Percentiles rank a stretch among this genome's conserved stretches.
These are phyloP conservation scores for Meta bourneti DNA, from an alignment of 2,888 invertebrate genomes.

Conservation along the genomic window DNA sequence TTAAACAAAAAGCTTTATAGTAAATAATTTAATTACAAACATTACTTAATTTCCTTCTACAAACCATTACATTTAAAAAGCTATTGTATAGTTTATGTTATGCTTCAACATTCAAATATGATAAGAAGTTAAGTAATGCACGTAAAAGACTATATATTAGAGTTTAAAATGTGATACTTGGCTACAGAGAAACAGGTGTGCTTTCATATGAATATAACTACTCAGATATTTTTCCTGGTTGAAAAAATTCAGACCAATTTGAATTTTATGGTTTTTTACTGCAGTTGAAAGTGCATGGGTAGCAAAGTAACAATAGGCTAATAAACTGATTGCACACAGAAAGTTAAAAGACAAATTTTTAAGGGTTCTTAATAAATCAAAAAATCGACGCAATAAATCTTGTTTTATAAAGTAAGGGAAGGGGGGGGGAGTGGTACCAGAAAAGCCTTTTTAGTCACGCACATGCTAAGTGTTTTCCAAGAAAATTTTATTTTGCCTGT, in stretches of 20 bases:
- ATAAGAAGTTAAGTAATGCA: too few species aligned
- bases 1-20: too few species aligned
- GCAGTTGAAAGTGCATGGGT: neutral
- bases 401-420: slow-evolving; percentile 32
- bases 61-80: too few species aligned
- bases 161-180: too few species aligned
- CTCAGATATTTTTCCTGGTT: too few species aligned
- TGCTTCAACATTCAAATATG: too few species aligned
- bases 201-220: too few species aligned
- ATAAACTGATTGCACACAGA: slow-evolving; percentile 25
- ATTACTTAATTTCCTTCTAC: too few species aligned
- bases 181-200: too few species aligned
- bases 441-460: slow-evolving; percentile 16
- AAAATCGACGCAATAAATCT: slow-evolving; percentile 23
- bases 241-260: neutral
- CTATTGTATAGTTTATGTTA: too few species aligned
- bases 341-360: slow-evolving; percentile 18
- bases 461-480: slow-evolving; percentile 35
- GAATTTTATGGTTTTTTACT: slow-evolving; percentile 13
- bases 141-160: too few species aligned
- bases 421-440: neutral
- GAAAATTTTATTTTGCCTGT: slow-evolving; percentile 36
- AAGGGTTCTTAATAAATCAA: slow-evolving; percentile 5
- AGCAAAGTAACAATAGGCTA: neutral
- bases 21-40: too few species aligned